These are phyloP conservation scores for Spea bombifrons DNA, from an alignment of 2,113 vertebrate genomes.

Conservation along the genomic window DNA sequence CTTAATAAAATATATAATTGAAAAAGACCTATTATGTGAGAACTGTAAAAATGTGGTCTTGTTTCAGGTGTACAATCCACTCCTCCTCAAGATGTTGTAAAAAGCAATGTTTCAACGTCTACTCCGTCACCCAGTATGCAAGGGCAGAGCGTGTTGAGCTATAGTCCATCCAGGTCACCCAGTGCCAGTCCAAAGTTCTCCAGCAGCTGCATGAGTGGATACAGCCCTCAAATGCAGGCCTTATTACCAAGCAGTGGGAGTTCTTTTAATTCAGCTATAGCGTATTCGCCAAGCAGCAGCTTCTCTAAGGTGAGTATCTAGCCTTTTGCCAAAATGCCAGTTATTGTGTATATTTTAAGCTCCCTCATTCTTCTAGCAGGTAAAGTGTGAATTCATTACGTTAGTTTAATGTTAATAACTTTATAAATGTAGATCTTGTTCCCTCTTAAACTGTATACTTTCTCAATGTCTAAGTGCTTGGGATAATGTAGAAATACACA, in stretches of 20 bases:
- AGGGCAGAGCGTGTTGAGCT: slow-evolving; percentile 91
- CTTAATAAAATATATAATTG: too few species aligned
- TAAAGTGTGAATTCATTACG: too few species aligned
- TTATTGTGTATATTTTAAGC: too few species aligned
- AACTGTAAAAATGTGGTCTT: background rate
- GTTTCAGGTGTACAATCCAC: slow-evolving; percentile 72
- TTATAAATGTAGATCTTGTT: too few species aligned
- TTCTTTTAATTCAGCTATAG: slow-evolving; percentile 61
- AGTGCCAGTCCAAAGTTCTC: slow-evolving; percentile 85
- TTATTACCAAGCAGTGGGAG: slow-evolving; percentile 64
- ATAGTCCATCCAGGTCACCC: slow-evolving; percentile 83
- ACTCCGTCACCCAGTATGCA: slow-evolving; percentile 74
- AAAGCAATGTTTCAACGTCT: slow-evolving; percentile 67
- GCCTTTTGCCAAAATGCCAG: too few species aligned
- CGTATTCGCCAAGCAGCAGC: slow-evolving; percentile 62
- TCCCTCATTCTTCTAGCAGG: too few species aligned
- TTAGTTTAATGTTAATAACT: too few species aligned
- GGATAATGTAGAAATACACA: too few species aligned
- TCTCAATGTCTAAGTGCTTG: too few species aligned
- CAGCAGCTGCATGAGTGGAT: slow-evolving; percentile 73
- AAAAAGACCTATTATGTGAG: too few species aligned
- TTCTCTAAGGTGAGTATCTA: slow-evolving; percentile 67
- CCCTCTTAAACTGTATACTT: too few species aligned
- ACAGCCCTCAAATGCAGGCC: slow-evolving; percentile 76
- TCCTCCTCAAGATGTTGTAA: slow-evolving; percentile 69